phyloP scores from a whole-genome alignment of 2,113 vertebrate genomes.

The Aegotheles bennettii region DNA sequence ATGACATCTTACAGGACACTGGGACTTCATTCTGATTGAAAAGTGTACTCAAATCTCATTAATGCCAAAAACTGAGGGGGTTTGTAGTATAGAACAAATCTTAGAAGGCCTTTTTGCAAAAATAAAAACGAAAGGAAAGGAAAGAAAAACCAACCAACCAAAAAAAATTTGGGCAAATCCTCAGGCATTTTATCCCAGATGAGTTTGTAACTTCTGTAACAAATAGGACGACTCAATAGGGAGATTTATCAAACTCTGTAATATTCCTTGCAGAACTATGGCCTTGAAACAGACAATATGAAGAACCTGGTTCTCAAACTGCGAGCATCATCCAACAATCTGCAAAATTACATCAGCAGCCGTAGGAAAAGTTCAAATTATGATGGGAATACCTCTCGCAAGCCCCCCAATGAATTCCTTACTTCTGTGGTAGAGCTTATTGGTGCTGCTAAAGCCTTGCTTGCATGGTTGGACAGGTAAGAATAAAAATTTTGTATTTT shows the following conservation, averaged over 20 bases:
- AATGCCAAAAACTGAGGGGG: not conserved
- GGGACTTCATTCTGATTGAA: not conserved
- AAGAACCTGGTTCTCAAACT: conserved; percentile 90
- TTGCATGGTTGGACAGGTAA: conserved; percentile 95
- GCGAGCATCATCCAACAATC: conserved; percentile 83
- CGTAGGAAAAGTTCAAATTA: conserved; percentile 82
- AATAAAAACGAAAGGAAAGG: not conserved
- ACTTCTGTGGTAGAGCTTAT: conserved; percentile 97
- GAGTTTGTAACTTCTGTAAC: not conserved
- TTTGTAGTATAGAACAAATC: not conserved
- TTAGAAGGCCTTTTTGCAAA: not conserved
- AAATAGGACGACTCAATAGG: not conserved
- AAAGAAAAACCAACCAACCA: too few species aligned
- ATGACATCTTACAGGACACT: rapidly evolving
- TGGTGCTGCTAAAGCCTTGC: conserved; percentile 90
- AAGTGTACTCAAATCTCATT: not conserved
- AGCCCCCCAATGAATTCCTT: conserved; percentile 93
- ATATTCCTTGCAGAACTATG: conserved; percentile 85
- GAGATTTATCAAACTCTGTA: not conserved
- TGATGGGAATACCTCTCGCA: conserved; percentile 81
- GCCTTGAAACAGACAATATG: conserved; percentile 95
- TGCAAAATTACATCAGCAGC: conserved; percentile 87
- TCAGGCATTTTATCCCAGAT: not conserved
- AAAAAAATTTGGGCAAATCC: not conserved
- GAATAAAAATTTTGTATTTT: not conserved